Percentiles rank a stretch among this genome's conserved stretches.
Conservation (phyloP, 92 coral and sea anemone species). For the Scolanthus callimorphus region DNA sequence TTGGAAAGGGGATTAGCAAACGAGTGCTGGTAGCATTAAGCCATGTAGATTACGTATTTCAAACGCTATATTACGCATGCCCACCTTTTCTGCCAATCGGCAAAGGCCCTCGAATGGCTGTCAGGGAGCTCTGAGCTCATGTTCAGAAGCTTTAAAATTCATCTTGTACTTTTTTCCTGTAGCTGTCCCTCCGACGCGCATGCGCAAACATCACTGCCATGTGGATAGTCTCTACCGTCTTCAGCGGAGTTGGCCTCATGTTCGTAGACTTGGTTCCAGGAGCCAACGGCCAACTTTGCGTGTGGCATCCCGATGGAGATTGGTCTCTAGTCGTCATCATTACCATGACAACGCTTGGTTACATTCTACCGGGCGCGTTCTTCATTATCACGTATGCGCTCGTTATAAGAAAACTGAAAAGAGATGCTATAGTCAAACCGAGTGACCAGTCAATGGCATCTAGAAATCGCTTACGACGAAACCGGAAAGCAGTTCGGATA, state of each 20-base stretch:
- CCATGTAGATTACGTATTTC: too few species aligned
- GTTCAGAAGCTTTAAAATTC: too few species aligned
- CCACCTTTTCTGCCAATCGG: too few species aligned
- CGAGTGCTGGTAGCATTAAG: too few species aligned
- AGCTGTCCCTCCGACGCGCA: too few species aligned
- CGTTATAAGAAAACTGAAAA: constrained; percentile 54
- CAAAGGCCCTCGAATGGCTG: too few species aligned
- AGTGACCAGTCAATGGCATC: constrained; percentile 46
- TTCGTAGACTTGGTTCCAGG: constrained; percentile 14
- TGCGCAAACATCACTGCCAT: constrained; percentile 10
- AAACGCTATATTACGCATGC: too few species aligned
- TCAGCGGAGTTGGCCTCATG: background rate
- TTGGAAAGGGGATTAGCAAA: too few species aligned
- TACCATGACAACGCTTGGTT: constrained; percentile 5
- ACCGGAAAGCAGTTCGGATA: constrained; percentile 58
- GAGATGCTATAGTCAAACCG: constrained; percentile 43
- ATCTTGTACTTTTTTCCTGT: too few species aligned
- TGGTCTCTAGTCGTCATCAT: constrained; percentile 9
- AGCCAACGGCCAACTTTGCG: constrained; percentile 20
- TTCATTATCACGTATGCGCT: constrained; percentile 43
- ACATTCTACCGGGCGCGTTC: constrained; percentile 41
- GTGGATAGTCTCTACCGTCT: constrained; percentile 4
- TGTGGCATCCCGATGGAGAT: constrained; percentile 1
- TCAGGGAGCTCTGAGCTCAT: too few species aligned
- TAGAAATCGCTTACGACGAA: constrained; percentile 61